Base-by-base conservation (phyloP, 2,797 vertebrate species). In the Karalla daura region DNA sequence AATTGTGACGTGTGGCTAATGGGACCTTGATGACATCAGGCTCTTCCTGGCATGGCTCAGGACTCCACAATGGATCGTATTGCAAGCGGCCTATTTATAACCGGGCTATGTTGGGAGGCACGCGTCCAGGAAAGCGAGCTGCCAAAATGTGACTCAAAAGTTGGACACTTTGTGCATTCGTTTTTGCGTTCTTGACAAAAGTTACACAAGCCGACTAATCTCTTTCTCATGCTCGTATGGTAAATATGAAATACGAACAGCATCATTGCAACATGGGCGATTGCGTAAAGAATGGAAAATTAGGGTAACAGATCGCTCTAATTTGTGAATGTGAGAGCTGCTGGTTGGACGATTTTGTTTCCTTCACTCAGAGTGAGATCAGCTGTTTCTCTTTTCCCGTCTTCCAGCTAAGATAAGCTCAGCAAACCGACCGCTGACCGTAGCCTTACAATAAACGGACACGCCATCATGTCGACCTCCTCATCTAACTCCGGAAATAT, bases 11-110 rank as follows among this genome's bases (percentile, higher is more conserved):
- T 1, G 30, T 55, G 70, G 18, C 23, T 62, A 60, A 78, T 62
- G 20, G 67, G 44, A 50, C 3, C n/a, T 51, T 21, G 39, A 63
- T 55, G 66, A 75, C 81, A 24, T 24, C 1, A 15, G 50, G 36
- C 50, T 43, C 75, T 76, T 83, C 52, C 50, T 15, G 40, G 62
- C 67, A 51, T 24, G 37, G 40, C 55, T 18, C 27, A 41, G 44
- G 45, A 45, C 58, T 73, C 62, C 56, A 27, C 56, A 14, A 10
- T 4, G 60, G 73, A 55, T 92, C 45, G 0, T 20, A 44, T 89
- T 87, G 25, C 88, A 78, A 61, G 54, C 64, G 30, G 25, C 74
- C 82, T 92, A 91, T 88, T 87, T 81, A 80, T 86, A 87, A 39
- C 36, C 5, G 1, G 76, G 47, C 41, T 62, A 65, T 46, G 53